Evolutionary conservation across 2,113 vertebrate genomes (phyloP), one percentile per base, ranked within the genome.

Genomic region (Seriola quinqueradiata): DNA sequence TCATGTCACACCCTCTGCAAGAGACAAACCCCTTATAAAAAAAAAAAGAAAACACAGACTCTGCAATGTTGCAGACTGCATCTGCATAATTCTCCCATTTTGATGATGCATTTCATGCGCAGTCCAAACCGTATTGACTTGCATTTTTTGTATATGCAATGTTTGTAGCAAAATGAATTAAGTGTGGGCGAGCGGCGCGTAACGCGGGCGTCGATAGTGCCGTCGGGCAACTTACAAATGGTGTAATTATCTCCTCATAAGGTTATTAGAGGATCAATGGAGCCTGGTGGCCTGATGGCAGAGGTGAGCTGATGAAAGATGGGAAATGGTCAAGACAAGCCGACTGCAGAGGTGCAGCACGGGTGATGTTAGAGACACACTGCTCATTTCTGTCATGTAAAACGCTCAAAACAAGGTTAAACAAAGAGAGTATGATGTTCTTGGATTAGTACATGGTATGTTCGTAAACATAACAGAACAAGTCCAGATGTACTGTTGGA

Each of bases 221-320:
- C 81, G 82, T 44, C 38, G 72, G 90, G 68, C 74, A 61, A 89
- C 87, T 93, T 92, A 93, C 90, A 92, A 77, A 94, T 93, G 93
- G 89, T 83, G 83, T 92, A 89, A 95, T 95, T 93, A 94, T 93
- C 90, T 91, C 71, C 88, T 89, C 87, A 86, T 92, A 77, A 89
- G 86, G 87, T 92, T 90, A 92, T 92, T 92, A 92, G 79, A 70
- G 83, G 89, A 93, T 94, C 93, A 84, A 93, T 95, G 77, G 67
- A 68, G 90, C 65, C 87, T 79, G 87, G 54, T 87, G 71, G 85
- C 68, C 75, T 21, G 86, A 59, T 83, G 83, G 81, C 87, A 82
- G 76, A 85, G 90, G 84, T 90, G 89, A 88, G 84, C 60, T 38
- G 89, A 90, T 90, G 90, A 88, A 50, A 65, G 91, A 88, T 89